Base-by-base conservation (phyloP, 2,113 vertebrate species). In the Neolamprologus kungweensis region DNA sequence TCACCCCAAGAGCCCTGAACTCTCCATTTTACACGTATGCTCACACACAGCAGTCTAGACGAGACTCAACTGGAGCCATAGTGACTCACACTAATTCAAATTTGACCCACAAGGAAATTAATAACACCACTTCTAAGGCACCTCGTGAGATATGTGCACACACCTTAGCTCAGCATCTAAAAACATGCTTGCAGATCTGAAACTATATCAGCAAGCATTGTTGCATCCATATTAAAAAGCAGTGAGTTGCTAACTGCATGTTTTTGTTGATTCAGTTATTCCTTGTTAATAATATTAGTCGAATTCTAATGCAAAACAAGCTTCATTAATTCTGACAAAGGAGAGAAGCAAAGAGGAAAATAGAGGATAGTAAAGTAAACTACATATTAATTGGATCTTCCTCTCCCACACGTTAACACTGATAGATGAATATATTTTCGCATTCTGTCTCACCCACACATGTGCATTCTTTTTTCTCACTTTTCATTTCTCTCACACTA, bases 371-470 rank as follows among this genome's bases (percentile, higher is more conserved):
- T 80, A 86, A 89, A 88, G 84, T 81, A 33, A 84, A 94, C 92
- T 82, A 80, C 81, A 94, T 91, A 90, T 94, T 93, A 95, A 96
- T 94, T 95, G 85, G 87, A 86, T 91, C 65, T 86, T 94, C 84
- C 71, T 95, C 92, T 94, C 92, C 96, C 93, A 95, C 95, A 93
- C 91, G 60, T 84, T 91, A 93, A 93, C 37, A 63, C 90, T 82
- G 89, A 90, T 73, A 68, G 93, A 94, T 95, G 92, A 95, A 95
- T 94, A 91, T 88, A 93, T 96, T 94, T 94, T 89, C 92, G 88
- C 88, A 79, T 93, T 94, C 87, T 93, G 83, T 91, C 83, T 95
- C 95, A 88, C 93, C 93, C 95, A 95, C 95, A 93, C 91, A 95
- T 92, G 78, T 84, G 84, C 82, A 54, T 84, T 87, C 23, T 89